A percentile compares a stretch with the other conserved stretches of the same genome.
Conservation (phyloP, 2,888 invertebrate species). For the Gastracanthus pulcherrimus region DNA sequence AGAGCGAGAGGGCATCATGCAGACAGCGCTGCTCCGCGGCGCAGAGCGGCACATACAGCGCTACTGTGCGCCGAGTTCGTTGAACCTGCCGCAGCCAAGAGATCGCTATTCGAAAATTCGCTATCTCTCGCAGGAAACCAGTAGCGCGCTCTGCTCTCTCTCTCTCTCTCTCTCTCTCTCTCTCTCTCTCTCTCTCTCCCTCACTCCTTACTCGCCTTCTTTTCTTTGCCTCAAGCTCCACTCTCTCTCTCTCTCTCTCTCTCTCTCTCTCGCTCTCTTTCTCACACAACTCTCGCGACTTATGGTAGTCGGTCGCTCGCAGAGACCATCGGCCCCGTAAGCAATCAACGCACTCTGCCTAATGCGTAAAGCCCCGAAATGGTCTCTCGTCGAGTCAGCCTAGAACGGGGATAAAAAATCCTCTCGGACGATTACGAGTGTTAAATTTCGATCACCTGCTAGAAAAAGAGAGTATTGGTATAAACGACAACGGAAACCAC, state of each 20-base stretch:
- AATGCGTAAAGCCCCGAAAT: too few relatives aligned
- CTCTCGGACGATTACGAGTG: neutral
- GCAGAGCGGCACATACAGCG: conserved; percentile 45
- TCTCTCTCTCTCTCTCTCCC: conserved; percentile 16
- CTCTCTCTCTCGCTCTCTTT: too few relatives aligned
- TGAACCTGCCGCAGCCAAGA: conserved; percentile 65
- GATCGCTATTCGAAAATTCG: conserved; percentile 55
- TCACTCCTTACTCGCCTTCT: conserved; percentile 29
- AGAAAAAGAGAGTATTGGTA: neutral
- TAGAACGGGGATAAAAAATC: neutral
- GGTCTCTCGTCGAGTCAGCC: too few relatives aligned
- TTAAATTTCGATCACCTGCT: neutral
- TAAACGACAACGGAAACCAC: neutral
- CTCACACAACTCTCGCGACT: too few relatives aligned
- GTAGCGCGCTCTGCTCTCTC: too few relatives aligned
- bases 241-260: too few relatives aligned
- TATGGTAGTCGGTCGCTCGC: neutral
- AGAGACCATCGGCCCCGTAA: neutral
- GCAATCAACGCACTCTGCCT: conserved; percentile 56
- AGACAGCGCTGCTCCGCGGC: conserved; percentile 36
- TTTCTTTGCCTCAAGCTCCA: conserved; percentile 4
- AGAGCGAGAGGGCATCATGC: conserved; percentile 1
- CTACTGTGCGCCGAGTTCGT: conserved; percentile 68
- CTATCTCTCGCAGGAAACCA: conserved; percentile 13
- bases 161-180: too few relatives aligned